Evolutionary conservation across 2,888 invertebrate species (phyloP).

Genomic region (Hymenopus coronatus): DNA sequence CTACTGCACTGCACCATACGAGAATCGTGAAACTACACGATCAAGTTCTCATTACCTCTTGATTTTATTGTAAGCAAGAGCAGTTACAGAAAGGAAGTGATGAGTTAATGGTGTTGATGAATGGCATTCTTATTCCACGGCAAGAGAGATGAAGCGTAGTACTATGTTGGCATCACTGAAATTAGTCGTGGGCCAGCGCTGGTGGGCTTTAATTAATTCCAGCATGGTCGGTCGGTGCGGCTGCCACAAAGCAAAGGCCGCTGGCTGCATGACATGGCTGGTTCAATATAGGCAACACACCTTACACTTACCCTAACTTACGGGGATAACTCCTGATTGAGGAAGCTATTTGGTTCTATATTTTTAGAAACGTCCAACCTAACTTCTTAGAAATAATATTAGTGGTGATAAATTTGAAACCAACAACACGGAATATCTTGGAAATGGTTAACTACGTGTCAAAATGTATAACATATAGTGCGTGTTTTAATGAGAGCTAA

Average conservation of each 20-base stretch:
- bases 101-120: conserved; percentile 15
- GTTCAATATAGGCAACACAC: neutral
- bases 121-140: neutral
- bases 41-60: conserved; percentile 9
- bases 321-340: too few relatives aligned
- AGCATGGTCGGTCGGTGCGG: conserved; percentile 1
- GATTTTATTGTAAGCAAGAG: neutral
- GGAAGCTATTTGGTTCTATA: too few relatives aligned
- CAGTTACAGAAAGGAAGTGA: neutral
- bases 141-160: neutral
- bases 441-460: too few relatives aligned
- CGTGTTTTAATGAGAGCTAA: too few relatives aligned
- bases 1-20: neutral
- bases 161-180: conserved; percentile 5
- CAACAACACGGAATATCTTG: too few relatives aligned
- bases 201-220: conserved; percentile 13
- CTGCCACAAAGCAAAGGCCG: neutral
- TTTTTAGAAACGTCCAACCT: too few relatives aligned
- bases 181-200: neutral
- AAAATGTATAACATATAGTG: too few relatives aligned
- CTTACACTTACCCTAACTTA: neutral
- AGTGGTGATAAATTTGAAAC: too few relatives aligned
- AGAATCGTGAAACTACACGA: neutral
- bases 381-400: too few relatives aligned
- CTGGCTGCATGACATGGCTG: neutral